Percentiles rank a stretch among this genome's conserved stretches.
Evolutionary conservation across 1,140 invertebrate genomes (phyloP).

Genomic region (Thereuonema tuberculata): DNA sequence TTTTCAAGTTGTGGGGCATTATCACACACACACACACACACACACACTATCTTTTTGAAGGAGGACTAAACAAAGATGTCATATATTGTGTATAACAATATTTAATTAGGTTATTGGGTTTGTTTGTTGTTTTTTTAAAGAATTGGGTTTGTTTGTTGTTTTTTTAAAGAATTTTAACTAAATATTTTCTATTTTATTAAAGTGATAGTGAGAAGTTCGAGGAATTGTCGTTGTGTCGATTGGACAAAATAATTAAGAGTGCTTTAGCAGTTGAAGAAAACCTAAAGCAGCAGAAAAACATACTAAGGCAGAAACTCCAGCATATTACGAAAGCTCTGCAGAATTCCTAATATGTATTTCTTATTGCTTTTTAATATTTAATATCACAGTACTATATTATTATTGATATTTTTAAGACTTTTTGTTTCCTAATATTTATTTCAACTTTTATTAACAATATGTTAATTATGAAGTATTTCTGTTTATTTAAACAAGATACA

Average conservation of each 20-base stretch:
- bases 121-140: too few relatives aligned
- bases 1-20: too few relatives aligned
- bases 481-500: neutral
- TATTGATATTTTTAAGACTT: too few relatives aligned
- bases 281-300: neutral
- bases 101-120: too few relatives aligned
- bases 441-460: neutral
- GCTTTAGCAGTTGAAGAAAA: neutral
- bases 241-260: neutral
- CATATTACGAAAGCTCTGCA: neutral
- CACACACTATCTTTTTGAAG: too few relatives aligned
- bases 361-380: neutral
- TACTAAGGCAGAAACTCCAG: neutral
- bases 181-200: too few relatives aligned
- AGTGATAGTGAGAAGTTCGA: neutral
- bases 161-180: too few relatives aligned
- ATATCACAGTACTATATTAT: too few relatives aligned
- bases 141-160: too few relatives aligned
- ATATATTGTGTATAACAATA: too few relatives aligned
- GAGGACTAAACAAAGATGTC: too few relatives aligned
- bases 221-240: neutral
- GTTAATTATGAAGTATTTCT: neutral
- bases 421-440: neutral
- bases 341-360: neutral
- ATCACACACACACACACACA: too few relatives aligned